A percentile compares a stretch with the other conserved stretches of the same genome.
These are phyloP conservation scores for Pristionchus japonicus DNA, from an alignment of 2,888 invertebrate genomes.

Conservation along the genomic window DNA sequence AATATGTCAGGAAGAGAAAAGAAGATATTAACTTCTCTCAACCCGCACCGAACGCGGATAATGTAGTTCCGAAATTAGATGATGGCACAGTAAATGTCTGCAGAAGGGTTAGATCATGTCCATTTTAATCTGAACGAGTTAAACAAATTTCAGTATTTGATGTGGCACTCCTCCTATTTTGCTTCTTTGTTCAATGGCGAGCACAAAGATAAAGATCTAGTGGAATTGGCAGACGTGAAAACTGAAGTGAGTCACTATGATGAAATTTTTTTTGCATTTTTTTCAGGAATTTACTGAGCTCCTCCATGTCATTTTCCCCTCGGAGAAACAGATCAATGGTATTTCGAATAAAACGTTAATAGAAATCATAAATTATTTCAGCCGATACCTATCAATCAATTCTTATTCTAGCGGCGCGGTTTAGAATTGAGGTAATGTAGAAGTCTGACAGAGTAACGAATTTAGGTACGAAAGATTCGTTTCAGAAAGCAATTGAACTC, in stretches of 20 bases:
- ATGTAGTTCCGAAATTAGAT: background rate
- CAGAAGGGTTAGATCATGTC: background rate
- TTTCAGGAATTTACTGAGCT: background rate
- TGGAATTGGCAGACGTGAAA: background rate
- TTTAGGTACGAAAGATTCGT: too few relatives aligned
- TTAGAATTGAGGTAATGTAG: background rate
- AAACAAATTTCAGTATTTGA: background rate
- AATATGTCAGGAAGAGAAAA: background rate
- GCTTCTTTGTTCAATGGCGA: background rate
- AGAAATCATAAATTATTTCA: background rate
- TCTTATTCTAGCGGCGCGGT: background rate
- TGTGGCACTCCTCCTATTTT: background rate
- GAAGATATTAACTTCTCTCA: background rate
- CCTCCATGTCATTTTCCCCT: background rate
- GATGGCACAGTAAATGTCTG: background rate
- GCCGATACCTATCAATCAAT: background rate
- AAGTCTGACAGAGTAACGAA: too few relatives aligned
- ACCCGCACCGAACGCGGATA: background rate
- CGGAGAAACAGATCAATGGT: background rate
- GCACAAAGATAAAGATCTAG: background rate
- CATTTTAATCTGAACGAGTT: background rate
- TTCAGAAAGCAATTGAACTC: too few relatives aligned
- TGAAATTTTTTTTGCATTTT: background rate
- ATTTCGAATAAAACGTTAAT: background rate
- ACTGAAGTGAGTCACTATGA: background rate